These are phyloP conservation scores for Candidula unifasciata DNA, from an alignment of 2,888 invertebrate species.

Conservation along the genomic window DNA sequence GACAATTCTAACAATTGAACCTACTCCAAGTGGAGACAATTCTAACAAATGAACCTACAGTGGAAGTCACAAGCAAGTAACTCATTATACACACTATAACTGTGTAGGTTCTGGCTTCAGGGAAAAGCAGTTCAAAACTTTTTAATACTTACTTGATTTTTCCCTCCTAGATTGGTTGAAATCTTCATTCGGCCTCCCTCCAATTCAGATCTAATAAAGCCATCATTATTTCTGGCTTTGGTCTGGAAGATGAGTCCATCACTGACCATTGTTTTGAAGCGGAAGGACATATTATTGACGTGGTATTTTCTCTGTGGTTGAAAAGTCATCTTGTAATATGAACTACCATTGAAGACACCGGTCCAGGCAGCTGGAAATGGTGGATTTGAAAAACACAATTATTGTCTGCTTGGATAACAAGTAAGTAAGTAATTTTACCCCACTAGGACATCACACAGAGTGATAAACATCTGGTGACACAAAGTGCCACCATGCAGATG, in stretches of 20 bases:
- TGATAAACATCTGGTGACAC: too few species aligned
- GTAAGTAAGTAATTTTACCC: too few species aligned
- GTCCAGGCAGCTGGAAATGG: constrained; percentile 68
- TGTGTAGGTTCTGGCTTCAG: too few species aligned
- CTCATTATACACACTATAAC: too few species aligned
- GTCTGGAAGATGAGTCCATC: constrained; percentile 74
- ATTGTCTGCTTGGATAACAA: too few species aligned
- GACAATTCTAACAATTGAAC: too few species aligned
- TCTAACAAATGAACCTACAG: too few species aligned
- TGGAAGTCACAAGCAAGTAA: too few species aligned
- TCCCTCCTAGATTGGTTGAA: constrained; percentile 67
- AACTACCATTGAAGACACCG: constrained; percentile 69
- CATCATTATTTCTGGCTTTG: constrained; percentile 58
- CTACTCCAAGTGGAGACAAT: too few species aligned
- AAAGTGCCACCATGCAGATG: too few species aligned
- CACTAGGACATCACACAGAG: too few species aligned
- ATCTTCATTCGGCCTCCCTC: constrained; percentile 70
- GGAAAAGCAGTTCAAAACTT: too few species aligned
- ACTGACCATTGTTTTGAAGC: constrained; percentile 72
- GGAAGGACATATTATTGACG: constrained; percentile 74
- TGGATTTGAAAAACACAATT: background rate
- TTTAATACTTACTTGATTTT: constrained; percentile 58
- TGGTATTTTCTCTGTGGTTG: constrained; percentile 62
- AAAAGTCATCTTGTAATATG: constrained; percentile 44
- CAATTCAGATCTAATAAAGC: constrained; percentile 70